Conservation (phyloP, 2,113 vertebrate genomes). For the Protobothrops flavoviridis region DNA sequence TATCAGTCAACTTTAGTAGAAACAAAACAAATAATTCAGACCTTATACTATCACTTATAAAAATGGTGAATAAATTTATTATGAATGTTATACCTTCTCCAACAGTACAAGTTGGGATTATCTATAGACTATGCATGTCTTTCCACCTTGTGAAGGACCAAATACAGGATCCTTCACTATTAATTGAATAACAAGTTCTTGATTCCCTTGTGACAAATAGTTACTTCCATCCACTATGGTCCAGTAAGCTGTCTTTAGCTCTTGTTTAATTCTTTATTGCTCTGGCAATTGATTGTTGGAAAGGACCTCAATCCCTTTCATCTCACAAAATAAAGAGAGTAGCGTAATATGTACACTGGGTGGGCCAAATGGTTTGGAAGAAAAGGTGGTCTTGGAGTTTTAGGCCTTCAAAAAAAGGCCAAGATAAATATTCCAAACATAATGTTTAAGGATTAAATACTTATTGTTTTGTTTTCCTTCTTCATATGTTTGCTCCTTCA, state of each 20-base stretch:
- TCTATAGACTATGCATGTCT: not conserved
- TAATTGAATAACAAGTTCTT: not conserved
- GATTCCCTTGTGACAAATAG: not conserved
- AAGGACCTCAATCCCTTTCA: not conserved
- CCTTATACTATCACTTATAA: not conserved
- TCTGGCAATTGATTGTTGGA: not conserved
- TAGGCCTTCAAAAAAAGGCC: not conserved
- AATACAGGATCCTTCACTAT: not conserved
- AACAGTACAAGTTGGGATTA: not conserved
- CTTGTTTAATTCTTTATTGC: not conserved
- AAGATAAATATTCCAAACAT: not conserved
- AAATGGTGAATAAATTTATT: not conserved
- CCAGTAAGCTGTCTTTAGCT: not conserved
- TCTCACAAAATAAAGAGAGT: not conserved
- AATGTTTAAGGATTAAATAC: no score
- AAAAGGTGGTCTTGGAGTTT: not conserved
- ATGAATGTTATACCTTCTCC: not conserved
- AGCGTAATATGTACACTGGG: accelerated
- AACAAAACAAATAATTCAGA: not conserved
- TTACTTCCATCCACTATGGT: not conserved
- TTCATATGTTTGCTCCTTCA: not conserved
- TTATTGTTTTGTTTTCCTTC: not conserved
- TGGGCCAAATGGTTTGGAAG: not conserved
- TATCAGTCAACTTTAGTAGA: not conserved
- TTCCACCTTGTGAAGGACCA: not conserved